Percentiles rank a stretch among this genome's conserved stretches.
phyloP scores from a whole-genome alignment of 2,113 vertebrate genomes.

The Apeltes quadracus region DNA sequence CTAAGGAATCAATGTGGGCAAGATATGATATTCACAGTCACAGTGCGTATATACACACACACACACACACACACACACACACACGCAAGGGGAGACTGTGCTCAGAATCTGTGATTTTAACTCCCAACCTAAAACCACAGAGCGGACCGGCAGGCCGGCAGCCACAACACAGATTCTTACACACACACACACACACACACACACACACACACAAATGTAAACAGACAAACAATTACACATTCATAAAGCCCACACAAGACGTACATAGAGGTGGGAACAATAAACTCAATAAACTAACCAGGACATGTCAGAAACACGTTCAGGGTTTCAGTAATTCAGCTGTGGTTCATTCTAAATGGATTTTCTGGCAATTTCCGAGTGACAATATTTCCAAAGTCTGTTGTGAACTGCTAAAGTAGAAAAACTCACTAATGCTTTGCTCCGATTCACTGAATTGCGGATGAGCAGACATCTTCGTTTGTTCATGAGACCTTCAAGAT shows the following conservation, averaged over 20 bases:
- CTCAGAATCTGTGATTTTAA: conserved; percentile 60
- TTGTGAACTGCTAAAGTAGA: background rate
- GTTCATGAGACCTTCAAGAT: background rate
- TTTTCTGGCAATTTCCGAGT: background rate
- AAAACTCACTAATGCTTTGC: background rate
- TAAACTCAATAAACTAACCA: background rate
- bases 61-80: conserved; percentile 24
- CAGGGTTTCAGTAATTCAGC: background rate
- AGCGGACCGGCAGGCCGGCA: conserved; percentile 18
- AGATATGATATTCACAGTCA: conserved; percentile 66
- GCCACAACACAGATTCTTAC: conserved; percentile 11
- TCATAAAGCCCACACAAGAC: background rate
- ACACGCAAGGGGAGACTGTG: conserved; percentile 53
- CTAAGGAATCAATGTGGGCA: conserved; percentile 74
- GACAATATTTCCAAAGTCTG: no score
- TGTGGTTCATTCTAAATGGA: background rate
- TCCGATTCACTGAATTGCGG: no score
- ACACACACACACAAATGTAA: background rate
- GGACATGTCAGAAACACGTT: conserved; percentile 14
- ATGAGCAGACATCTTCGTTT: background rate
- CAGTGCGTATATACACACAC: background rate
- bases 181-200: conserved; percentile 4
- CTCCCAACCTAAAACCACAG: conserved; percentile 32
- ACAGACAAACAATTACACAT: conserved; percentile 1
- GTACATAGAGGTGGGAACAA: background rate